A percentile compares a stretch with the other conserved stretches of the same genome.
These are phyloP conservation scores for Triplophysa rosa DNA, from an alignment of 2,113 vertebrate genomes.

Conservation along the genomic window DNA sequence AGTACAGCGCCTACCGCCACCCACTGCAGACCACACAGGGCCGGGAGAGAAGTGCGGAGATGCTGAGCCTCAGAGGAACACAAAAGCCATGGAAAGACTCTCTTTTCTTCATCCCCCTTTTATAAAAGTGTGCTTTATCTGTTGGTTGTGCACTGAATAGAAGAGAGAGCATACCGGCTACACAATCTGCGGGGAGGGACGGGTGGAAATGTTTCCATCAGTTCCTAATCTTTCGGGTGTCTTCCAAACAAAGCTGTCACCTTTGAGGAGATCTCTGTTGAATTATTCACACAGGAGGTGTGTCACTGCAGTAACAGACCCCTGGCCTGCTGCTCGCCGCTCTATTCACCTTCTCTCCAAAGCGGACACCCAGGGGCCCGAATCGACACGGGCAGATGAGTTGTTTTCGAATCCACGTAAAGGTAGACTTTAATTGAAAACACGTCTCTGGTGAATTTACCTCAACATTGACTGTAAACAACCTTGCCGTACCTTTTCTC, in stretches of 20 bases:
- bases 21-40: constrained; percentile 35
- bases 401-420: constrained; percentile 38
- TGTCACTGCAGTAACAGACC: constrained; percentile 1
- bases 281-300: constrained; percentile 44
- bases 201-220: constrained; percentile 32
- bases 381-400: constrained; percentile 33
- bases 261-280: constrained; percentile 43
- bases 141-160: constrained; percentile 6
- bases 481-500: neutral
- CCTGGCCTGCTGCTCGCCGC: neutral
- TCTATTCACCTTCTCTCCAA: neutral
- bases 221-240: constrained; percentile 29
- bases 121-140: constrained; percentile 29
- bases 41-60: constrained; percentile 48
- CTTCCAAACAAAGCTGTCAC: constrained; percentile 40
- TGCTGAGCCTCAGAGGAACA: constrained; percentile 38
- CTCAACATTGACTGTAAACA: constrained; percentile 24
- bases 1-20: constrained; percentile 17
- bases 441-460: constrained; percentile 27
- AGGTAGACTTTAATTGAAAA: constrained; percentile 44
- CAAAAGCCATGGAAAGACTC: constrained; percentile 5
- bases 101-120: constrained; percentile 19
- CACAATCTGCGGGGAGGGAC: constrained; percentile 13
- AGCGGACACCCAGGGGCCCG: constrained; percentile 7
- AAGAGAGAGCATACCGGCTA: neutral